A percentile compares a stretch with the other conserved stretches of the same genome.
phyloP scores from a whole-genome alignment of 2,888 invertebrate species.

The Lysandra coridon region DNA sequence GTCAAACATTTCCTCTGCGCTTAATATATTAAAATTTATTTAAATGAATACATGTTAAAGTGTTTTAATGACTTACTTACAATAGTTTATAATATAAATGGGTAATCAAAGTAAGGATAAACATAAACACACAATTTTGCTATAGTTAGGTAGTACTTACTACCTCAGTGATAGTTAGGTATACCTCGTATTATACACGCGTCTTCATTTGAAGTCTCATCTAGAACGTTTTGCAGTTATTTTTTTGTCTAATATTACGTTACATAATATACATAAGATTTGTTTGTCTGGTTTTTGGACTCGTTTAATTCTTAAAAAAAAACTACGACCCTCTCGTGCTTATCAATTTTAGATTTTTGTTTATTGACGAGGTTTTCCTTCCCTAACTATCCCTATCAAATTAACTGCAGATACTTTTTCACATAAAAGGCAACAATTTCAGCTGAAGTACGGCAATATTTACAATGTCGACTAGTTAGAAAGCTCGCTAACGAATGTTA shows the following conservation, averaged over 20 bases:
- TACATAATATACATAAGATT: background rate
- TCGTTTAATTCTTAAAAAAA: background rate
- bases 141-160: background rate
- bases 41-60: constrained; percentile 4
- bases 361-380: background rate
- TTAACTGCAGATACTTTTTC: background rate
- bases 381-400: too few species aligned
- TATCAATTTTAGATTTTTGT: background rate
- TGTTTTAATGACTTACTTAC: background rate
- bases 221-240: background rate
- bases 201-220: background rate
- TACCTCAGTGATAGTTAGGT: too few species aligned
- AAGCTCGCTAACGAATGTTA: constrained; percentile 9
- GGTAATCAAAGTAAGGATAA: background rate
- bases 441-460: background rate
- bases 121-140: background rate
- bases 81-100: constrained; percentile 12
- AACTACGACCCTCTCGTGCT: background rate
- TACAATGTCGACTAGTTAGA: background rate
- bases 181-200: background rate
- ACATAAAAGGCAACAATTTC: background rate
- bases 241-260: background rate
- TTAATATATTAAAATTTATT: constrained; percentile 25
- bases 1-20: background rate
- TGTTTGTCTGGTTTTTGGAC: background rate